A percentile compares a stretch with the other conserved stretches of the same genome.
Evolutionary conservation across 1,140 invertebrate genomes (phyloP).

Genomic region (Nasonia longicornis): DNA sequence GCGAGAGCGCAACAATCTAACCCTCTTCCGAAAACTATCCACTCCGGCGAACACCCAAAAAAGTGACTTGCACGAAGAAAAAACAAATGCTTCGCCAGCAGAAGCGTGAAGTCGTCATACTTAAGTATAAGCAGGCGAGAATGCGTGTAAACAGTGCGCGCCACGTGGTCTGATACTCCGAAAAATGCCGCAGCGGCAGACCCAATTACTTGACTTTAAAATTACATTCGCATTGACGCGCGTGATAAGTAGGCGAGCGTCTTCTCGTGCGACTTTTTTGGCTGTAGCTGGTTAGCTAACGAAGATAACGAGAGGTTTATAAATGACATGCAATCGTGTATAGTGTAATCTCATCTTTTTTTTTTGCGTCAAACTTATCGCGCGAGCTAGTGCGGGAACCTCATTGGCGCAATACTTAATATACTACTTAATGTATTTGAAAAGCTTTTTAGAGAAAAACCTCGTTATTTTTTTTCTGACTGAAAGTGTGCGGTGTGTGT

Average conservation of each 20-base stretch:
- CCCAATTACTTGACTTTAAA: neutral
- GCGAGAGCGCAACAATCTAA: neutral
- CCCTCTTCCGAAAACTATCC: neutral
- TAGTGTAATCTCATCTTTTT: no score
- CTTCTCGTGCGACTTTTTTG: neutral
- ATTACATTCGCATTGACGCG: no score
- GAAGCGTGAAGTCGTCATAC: neutral
- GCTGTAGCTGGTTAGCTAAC: neutral
- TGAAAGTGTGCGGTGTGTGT: no score
- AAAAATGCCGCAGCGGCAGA: neutral
- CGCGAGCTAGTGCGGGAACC: no score
- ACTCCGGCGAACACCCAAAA: no score
- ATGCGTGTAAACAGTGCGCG: neutral
- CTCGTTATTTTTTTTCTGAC: no score
- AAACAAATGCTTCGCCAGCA: neutral
- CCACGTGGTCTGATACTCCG: conserved; percentile 1
- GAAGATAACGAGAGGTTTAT: neutral
- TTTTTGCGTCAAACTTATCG: no score
- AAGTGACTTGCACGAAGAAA: neutral
- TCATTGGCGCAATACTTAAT: no score
- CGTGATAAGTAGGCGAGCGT: neutral
- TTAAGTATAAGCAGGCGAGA: neutral
- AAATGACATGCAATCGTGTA: no score
- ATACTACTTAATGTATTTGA: no score
- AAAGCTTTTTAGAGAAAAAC: no score